Evolutionary conservation across 2,113 vertebrate genomes (phyloP), one percentile per base, ranked within the genome.

Genomic region (Syngnathus scovelli): DNA sequence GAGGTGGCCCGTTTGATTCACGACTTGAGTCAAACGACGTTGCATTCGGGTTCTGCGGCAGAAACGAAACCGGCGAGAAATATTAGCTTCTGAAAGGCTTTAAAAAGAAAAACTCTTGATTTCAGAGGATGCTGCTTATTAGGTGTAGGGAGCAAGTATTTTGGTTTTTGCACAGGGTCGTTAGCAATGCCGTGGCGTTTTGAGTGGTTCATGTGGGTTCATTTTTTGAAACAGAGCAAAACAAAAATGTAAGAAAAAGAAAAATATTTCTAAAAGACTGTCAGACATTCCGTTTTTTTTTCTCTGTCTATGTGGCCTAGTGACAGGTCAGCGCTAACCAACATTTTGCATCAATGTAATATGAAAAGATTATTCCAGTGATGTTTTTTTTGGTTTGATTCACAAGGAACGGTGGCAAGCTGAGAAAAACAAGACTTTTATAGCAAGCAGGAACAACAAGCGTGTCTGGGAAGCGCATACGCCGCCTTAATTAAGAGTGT

Each of bases 401-500:
- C 66, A 63, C 7, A 15, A 61, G 27, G 56, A 67, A 79, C 21
- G 65, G 66, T 38, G 55, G 56, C 21, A 61, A 72, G 9, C 64
- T 21, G 76, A 69, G 62, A 82, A 83, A 77, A 85, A 68, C 78
- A 65, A 61, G 54, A 59, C 66, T 71, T 78, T 65, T 78, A 68
- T 51, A 65, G 39, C 36, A 52, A 43, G 44, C 56, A 61, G 38
- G 71, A 79, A 86, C 78, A 84, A 84, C 82, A 76, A 79, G 82
- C 82, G 78, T 79, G 79, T 81, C 83, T 84, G 76, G 71, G 78
- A 87, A 80, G 76, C 75, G 60, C 76, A 75, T 76, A 77, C 72
- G 78, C 77, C 78, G 69, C 78, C 77, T 86, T 81, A 85, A 83
- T 86, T 80, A 85, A 58, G 66, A 86, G 84, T 77, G 69, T 78